Conservation (phyloP, 92 coral and sea anemone genomes). For the Pocillopora grandis region DNA sequence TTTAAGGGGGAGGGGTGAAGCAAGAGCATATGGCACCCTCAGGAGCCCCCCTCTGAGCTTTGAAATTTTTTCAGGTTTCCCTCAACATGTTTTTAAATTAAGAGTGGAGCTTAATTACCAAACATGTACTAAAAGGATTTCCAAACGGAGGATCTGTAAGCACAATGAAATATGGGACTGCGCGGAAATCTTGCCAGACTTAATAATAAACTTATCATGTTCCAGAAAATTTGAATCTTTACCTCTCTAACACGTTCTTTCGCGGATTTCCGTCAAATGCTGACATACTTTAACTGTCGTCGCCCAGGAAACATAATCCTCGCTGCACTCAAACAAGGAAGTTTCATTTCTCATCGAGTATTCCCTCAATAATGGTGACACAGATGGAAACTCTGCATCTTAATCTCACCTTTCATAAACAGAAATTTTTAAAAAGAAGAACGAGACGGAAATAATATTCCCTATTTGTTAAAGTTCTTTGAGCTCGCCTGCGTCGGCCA, state of each 20-base stretch:
- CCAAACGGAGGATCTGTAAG: no score
- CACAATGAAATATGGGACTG: no score
- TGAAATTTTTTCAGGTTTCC: no score
- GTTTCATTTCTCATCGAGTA: not conserved
- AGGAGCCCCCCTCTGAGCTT: no score
- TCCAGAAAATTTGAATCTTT: not conserved
- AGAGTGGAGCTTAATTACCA: no score
- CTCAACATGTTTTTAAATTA: no score
- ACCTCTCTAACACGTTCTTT: slow-evolving; percentile 37
- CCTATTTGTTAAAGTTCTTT: not conserved
- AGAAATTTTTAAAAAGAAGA: not conserved
- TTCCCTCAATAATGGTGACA: not conserved
- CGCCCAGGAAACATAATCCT: slow-evolving; percentile 16
- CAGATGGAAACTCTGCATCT: not conserved
- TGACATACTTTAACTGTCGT: slow-evolving; percentile 22
- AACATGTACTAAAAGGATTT: no score
- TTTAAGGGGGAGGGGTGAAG: no score
- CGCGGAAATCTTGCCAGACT: no score
- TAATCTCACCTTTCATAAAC: not conserved
- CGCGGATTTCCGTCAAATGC: slow-evolving; percentile 19
- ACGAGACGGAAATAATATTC: not conserved
- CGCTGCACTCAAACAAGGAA: not conserved
- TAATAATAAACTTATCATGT: no score
- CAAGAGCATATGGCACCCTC: no score
- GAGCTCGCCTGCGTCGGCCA: not conserved